Percentiles rank a stretch among this genome's conserved stretches.
Conservation (phyloP, 2,888 invertebrate genomes). For the Trichopoda pennipes region DNA sequence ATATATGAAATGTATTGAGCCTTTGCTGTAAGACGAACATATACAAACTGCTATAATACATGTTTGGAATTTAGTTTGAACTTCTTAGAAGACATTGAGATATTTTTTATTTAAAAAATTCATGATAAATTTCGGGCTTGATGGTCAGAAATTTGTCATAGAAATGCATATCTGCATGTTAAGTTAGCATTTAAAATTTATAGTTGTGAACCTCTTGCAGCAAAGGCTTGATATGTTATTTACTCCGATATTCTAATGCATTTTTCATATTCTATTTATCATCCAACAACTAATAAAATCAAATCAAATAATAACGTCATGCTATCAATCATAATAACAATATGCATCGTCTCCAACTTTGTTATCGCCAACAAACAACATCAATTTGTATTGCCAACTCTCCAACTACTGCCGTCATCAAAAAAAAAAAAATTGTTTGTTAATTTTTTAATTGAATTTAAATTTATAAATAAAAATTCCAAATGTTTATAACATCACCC, state of each 20-base stretch:
- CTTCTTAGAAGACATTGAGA: no score
- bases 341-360: slow-evolving; percentile 49
- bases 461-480: slow-evolving; percentile 20
- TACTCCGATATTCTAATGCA: slow-evolving; percentile 48
- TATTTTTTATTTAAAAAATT: no score
- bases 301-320: slow-evolving; percentile 21
- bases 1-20: neutral
- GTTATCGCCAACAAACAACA: slow-evolving; percentile 53
- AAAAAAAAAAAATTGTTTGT: slow-evolving; percentile 33
- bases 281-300: slow-evolving; percentile 41
- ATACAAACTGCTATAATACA: no score
- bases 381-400: slow-evolving; percentile 41
- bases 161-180: no score
- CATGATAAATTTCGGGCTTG: no score
- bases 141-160: no score
- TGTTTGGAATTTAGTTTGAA: no score
- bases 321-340: slow-evolving; percentile 53
- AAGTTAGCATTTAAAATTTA: no score
- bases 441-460: slow-evolving; percentile 8
- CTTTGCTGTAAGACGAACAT: no score
- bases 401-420: slow-evolving; percentile 35
- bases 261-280: slow-evolving; percentile 52
- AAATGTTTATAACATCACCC: slow-evolving; percentile 26
- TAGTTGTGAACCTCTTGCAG: no score
- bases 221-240: no score